These are phyloP conservation scores for Solenopsis invicta DNA, from an alignment of 1,140 invertebrate species.

Conservation along the genomic window DNA sequence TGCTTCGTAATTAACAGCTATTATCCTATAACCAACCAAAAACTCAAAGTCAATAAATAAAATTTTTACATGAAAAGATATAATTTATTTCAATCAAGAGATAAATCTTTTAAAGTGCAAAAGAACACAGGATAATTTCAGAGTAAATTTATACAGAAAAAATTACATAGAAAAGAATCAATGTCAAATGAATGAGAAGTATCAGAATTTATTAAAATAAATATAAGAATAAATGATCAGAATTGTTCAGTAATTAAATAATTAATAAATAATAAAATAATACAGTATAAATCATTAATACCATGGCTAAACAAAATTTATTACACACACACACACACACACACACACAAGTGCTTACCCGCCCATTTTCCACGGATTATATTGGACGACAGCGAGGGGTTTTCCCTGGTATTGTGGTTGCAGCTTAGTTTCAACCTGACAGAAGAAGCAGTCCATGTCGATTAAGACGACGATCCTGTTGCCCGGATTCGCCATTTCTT, in stretches of 20 bases:
- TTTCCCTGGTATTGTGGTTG: slow-evolving; percentile 93
- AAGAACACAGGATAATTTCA: not conserved
- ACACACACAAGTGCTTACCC: slow-evolving; percentile 90
- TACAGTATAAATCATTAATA: no score
- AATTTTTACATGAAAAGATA: not conserved
- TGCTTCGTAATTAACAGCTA: slow-evolving; percentile 99
- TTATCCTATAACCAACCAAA: slow-evolving; percentile 90
- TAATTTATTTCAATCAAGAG: not conserved
- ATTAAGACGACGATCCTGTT: slow-evolving; percentile 93
- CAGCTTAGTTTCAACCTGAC: slow-evolving; percentile 97
- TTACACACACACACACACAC: no score
- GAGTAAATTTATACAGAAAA: not conserved
- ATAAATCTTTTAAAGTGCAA: not conserved
- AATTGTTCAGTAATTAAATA: no score
- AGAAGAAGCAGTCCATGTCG: slow-evolving; percentile 99
- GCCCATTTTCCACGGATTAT: slow-evolving; percentile 96
- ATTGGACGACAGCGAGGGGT: slow-evolving; percentile 98
- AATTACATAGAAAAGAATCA: no score
- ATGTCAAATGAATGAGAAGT: slow-evolving; percentile 12
- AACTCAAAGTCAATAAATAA: not conserved
- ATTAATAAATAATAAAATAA: no score
- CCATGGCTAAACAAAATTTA: not conserved
- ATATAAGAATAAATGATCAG: no score
- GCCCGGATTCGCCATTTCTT: slow-evolving; percentile 76
- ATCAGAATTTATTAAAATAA: not conserved